Evolutionary conservation across 2,888 invertebrate species (phyloP), one percentile per base, ranked within the genome.

Genomic region (Lochmaea crataegi): DNA sequence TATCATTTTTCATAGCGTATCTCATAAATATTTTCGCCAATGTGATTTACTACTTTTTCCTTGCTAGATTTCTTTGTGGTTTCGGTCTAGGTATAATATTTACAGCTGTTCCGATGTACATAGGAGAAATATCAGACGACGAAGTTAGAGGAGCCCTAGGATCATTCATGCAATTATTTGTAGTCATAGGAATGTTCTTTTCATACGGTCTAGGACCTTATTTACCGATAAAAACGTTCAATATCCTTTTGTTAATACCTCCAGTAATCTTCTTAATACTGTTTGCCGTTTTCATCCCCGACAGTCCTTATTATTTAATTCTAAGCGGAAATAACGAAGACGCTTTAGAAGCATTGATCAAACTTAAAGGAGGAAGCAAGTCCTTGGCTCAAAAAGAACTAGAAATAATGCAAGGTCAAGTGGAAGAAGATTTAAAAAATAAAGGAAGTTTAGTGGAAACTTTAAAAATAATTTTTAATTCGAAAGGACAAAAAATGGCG

Each of bases 71-170:
- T 42, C 74, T 90, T 6, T 85, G 86, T 42, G 94, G 94, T 63
- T 83, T 94, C 1, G 91, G 90, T 0, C 90, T 92, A 0, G 93
- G 94, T 0, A 90, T 92, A 81, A 87, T 92, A 14, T 94, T 93
- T 87, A 92, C 93, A 0, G 91, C 92, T 0, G 90, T 92, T 0
- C 95, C 96, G 0, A 94, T 95, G 91, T 96, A 96, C 87, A 91
- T 95, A 76, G 94, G 94, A 58, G 96, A 96, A 87, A 94, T 95
- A 56, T 91, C 96, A 1, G 87, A 94, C 88, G 92, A 93, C 74
- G 92, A 93, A 56, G 90, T 92, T 4, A 89, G 97, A 76, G 96
- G 96, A 0, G 91, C 94, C 0, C 87, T 96, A 0, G 96, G 96
- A 1, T 94, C 96, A 0, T 92, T 95, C 74, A 91, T 96, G 80